Evolutionary conservation across 1,140 invertebrate species (phyloP).

Genomic region (Drosophila sechellia): DNA sequence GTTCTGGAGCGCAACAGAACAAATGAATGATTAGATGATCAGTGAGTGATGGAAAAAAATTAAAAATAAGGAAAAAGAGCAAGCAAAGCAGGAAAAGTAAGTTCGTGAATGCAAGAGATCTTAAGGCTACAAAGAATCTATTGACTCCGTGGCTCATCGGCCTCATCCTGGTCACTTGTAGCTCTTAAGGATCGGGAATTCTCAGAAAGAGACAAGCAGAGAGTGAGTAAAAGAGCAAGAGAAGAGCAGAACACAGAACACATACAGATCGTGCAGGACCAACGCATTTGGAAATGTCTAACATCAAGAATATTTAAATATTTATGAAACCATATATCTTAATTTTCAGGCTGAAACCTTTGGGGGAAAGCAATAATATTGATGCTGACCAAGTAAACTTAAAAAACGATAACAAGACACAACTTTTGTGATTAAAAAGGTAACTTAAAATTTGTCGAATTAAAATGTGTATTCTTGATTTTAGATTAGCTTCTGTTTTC

Average conservation of each 20-base stretch:
- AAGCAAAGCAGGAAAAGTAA: slow-evolving; percentile 22
- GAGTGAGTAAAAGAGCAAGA: slow-evolving; percentile 28
- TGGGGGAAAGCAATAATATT: too few species aligned
- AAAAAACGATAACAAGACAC: too few species aligned
- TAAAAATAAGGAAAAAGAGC: neutral
- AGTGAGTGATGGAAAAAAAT: slow-evolving; percentile 12
- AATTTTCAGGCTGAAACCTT: too few species aligned
- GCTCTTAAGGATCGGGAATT: slow-evolving; percentile 48
- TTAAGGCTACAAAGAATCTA: slow-evolving; percentile 59
- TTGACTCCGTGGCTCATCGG: slow-evolving; percentile 58
- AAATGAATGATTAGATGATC: slow-evolving; percentile 30
- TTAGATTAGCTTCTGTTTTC: neutral
- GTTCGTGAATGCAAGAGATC: slow-evolving; percentile 10
- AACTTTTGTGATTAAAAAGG: neutral
- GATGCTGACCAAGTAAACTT: too few species aligned
- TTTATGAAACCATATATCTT: too few species aligned
- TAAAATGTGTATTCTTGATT: neutral
- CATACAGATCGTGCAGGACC: slow-evolving; percentile 31
- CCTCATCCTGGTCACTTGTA: slow-evolving; percentile 53
- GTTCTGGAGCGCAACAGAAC: slow-evolving; percentile 85
- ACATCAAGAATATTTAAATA: slow-evolving; percentile 9
- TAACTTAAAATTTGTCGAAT: too few species aligned
- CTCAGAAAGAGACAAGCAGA: slow-evolving; percentile 28
- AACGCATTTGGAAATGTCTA: neutral
- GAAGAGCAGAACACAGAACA: slow-evolving; percentile 66